These are phyloP conservation scores for Agrotis exclamationis DNA, from an alignment of 2,888 invertebrate genomes.

Conservation along the genomic window DNA sequence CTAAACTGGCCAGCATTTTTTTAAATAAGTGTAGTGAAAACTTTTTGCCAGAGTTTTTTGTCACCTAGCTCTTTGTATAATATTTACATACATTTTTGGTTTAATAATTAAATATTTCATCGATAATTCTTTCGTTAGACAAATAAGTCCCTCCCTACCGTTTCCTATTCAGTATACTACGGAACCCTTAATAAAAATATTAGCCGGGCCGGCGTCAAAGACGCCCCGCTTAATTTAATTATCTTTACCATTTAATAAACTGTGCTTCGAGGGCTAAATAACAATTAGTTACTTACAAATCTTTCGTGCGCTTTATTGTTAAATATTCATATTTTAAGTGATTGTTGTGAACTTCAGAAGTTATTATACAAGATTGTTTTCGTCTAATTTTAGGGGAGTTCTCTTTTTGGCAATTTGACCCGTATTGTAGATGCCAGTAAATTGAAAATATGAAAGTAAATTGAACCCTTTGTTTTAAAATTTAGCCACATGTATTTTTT, in stretches of 20 bases:
- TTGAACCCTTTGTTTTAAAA: neutral
- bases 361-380: conserved; percentile 43
- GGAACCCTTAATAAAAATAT: conserved; percentile 87
- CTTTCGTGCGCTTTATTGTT: conserved; percentile 65
- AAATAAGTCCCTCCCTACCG: conserved; percentile 41
- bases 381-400: neutral
- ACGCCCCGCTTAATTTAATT: conserved; percentile 89
- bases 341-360: conserved; percentile 43
- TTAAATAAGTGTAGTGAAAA: neutral
- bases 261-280: conserved; percentile 76
- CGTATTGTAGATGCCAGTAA: neutral
- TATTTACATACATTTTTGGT: no score
- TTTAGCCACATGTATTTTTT: neutral
- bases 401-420: neutral
- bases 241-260: conserved; percentile 86
- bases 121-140: conserved; percentile 22
- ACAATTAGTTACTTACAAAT: conserved; percentile 78
- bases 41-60: neutral
- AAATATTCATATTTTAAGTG: conserved; percentile 57
- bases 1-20: neutral
- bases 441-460: neutral
- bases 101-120: conserved; percentile 7
- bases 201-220: conserved; percentile 86
- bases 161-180: conserved; percentile 59
- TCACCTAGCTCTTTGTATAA: no score